Evolutionary conservation across 2,113 vertebrate genomes (phyloP).

Genomic region (Pelecanus crispus): DNA sequence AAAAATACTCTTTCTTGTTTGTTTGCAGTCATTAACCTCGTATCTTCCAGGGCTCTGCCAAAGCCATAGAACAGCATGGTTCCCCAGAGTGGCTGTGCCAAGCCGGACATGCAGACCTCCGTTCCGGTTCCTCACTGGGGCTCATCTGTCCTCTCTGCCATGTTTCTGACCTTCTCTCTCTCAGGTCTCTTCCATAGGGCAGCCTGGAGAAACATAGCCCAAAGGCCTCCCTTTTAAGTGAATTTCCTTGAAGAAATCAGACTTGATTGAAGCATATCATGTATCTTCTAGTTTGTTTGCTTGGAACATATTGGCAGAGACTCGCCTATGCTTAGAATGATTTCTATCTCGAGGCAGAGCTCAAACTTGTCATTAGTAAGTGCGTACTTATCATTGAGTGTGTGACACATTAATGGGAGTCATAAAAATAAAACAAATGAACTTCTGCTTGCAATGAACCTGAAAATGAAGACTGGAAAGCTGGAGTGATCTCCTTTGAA

Average conservation of each 20-base stretch:
- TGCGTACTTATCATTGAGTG: not conserved
- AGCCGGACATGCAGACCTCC: not conserved
- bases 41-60: not conserved
- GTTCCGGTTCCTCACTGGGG: not conserved
- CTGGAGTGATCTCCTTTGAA: not conserved
- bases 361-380: not conserved
- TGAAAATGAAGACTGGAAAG: not conserved
- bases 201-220: not conserved
- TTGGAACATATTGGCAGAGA: not conserved
- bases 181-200: not conserved
- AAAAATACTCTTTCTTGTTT: not conserved
- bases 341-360: not conserved
- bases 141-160: fast-evolving
- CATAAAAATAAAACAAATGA: not conserved
- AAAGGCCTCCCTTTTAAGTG: not conserved
- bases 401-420: not conserved
- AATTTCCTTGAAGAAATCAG: not conserved
- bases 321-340: not conserved
- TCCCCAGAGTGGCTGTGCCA: not conserved
- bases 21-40: not conserved
- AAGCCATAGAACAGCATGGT: fast-evolving
- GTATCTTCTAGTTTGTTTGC: not conserved
- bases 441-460: not conserved
- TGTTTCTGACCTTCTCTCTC: not conserved
- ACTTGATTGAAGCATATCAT: not conserved